Percentiles rank a stretch among this genome's conserved stretches.
Conservation (phyloP, 2,888 invertebrate species). For the Osmoderma eremita region DNA sequence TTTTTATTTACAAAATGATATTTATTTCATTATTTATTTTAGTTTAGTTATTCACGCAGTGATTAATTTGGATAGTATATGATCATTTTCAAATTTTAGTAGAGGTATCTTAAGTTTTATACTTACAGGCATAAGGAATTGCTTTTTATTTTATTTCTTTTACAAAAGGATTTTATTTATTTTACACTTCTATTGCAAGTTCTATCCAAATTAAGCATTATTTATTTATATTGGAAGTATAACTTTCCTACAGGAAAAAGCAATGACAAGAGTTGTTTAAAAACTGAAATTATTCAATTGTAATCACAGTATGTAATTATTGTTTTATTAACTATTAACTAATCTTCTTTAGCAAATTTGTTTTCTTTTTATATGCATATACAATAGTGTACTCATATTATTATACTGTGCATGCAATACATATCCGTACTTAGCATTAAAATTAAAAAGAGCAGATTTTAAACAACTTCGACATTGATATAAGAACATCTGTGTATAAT, state of each 20-base stretch:
- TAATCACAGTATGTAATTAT: no score
- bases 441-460: conserved; percentile 16
- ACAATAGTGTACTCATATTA: no score
- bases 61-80: conserved; percentile 1
- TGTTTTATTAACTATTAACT: no score
- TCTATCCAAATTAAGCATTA: neutral
- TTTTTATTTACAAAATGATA: conserved; percentile 4
- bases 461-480: conserved; percentile 14
- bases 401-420: conserved; percentile 14
- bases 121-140: no score
- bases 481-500: conserved; percentile 3
- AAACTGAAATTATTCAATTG: conserved; percentile 6
- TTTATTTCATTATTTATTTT: conserved; percentile 32
- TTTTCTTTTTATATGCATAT: no score
- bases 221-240: neutral
- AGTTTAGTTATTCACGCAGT: conserved; percentile 7
- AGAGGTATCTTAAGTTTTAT: no score
- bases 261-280: conserved; percentile 14
- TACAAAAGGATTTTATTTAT: no score
- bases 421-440: conserved; percentile 13
- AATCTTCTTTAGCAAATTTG: no score
- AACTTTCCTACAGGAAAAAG: neutral
- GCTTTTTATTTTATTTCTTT: no score
- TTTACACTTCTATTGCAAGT: neutral
- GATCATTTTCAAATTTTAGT: neutral